phyloP scores from a whole-genome alignment of 2,113 vertebrate species.

The Prionailurus viverrinus region DNA sequence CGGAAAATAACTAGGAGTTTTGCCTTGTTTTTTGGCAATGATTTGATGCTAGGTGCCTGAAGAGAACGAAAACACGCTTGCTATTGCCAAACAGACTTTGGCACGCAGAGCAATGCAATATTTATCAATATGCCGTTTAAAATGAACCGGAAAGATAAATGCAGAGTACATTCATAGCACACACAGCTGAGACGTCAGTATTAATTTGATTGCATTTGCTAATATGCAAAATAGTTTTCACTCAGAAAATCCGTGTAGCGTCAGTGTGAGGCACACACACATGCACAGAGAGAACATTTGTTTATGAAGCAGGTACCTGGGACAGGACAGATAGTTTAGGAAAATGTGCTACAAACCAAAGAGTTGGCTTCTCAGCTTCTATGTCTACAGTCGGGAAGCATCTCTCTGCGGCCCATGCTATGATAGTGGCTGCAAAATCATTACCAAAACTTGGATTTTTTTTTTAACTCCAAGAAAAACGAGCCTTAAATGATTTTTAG shows the following conservation, averaged over 20 bases:
- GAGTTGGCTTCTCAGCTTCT: background rate
- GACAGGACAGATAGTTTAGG: background rate
- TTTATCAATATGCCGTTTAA: conserved; percentile 76
- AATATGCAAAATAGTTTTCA: conserved; percentile 61
- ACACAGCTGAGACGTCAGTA: conserved; percentile 26
- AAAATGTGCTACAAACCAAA: background rate
- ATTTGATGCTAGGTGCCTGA: conserved; percentile 69
- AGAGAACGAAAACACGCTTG: conserved; percentile 72
- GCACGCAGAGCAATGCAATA: conserved; percentile 65
- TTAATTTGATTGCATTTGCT: conserved; percentile 71
- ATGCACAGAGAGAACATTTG: background rate
- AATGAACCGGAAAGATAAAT: conserved; percentile 73
- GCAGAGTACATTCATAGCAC: background rate
- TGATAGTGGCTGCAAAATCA: background rate
- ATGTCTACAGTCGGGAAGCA: background rate
- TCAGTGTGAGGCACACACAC: background rate
- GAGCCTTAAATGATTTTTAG: background rate
- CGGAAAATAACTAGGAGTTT: conserved; percentile 59
- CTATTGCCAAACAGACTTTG: conserved; percentile 73
- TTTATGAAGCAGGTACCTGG: background rate
- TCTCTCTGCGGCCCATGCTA: background rate
- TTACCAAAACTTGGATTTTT: conserved; percentile 3
- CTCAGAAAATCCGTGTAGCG: conserved; percentile 43
- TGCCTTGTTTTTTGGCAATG: conserved; percentile 69
- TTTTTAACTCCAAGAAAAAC: background rate